Evolutionary conservation across 2,797 vertebrate genomes (phyloP), one percentile per base, ranked within the genome.

Genomic region (Pseudochaenichthys georgianus): DNA sequence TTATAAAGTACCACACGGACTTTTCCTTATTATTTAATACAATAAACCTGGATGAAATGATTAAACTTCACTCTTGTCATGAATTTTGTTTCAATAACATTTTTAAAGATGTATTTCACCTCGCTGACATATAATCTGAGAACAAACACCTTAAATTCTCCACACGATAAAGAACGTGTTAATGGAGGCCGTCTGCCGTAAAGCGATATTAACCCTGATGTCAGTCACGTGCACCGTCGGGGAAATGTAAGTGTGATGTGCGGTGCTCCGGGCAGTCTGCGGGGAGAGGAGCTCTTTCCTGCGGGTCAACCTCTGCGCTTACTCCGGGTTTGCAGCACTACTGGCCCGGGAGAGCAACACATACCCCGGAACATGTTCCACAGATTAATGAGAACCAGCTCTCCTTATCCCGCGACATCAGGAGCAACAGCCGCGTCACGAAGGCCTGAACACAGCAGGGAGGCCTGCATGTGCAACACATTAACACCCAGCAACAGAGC

Each of bases 401-500:
- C 70, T 45, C n/a, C 50, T 38, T 13, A 3, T 70, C 78, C 75
- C 78, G 54, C 81, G 13, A 64, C 73, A 70, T 64, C 68, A 66
- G 64, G 80, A 80, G 62, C 45, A 78, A 84, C 81, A 81, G 70
- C 75, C 70, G 79, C 67, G 64, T 82, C 73, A 75, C 9, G 61
- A 63, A 66, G 70, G 81, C 68, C 86, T 41, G 78, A 64, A 50
- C 82, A 9, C 75, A 72, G 73, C 80, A 64, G 42, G 72, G 78
- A 57, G 79, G 64, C 78, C 81, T 70, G 72, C 91, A 92, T 84
- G 88, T 93, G 93, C 81, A 87, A 88, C 91, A 87, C 87, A 93
- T 94, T 94, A 95, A 87, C 92, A 86, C 86, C 84, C 81, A 77
- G 34, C 80, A 85, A 86, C 68, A 87, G 43, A 84, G 70, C 76